Conservation (phyloP, 2,888 invertebrate species). For the Ochropleura leucogaster region DNA sequence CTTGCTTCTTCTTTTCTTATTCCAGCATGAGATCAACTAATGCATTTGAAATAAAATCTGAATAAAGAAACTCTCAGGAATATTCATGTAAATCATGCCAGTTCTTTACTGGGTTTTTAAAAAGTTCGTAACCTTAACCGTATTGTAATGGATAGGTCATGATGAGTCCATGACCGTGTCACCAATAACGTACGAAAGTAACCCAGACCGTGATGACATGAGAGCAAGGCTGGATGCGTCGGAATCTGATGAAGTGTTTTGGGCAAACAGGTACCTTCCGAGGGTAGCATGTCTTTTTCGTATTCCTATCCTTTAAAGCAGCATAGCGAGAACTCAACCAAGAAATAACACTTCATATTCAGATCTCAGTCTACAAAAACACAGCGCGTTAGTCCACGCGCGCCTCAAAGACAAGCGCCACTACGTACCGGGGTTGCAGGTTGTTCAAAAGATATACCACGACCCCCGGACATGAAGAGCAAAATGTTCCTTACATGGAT, state of each 20-base stretch:
- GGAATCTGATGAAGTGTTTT: neutral
- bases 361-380: no score
- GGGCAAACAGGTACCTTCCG: neutral
- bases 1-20: neutral
- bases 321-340: no score
- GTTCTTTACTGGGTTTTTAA: neutral
- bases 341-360: no score
- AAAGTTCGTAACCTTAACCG: neutral
- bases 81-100: neutral
- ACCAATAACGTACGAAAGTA: slow-evolving; percentile 1
- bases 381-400: no score
- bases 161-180: slow-evolving; percentile 14
- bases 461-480: no score
- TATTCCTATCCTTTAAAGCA: no score
- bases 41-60: neutral
- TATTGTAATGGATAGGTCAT: slow-evolving; percentile 2
- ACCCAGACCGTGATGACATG: slow-evolving; percentile 18
- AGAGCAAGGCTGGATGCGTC: neutral
- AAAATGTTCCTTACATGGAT: no score
- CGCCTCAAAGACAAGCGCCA: no score
- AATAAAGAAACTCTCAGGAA: neutral
- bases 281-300: neutral
- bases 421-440: no score
- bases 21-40: neutral
- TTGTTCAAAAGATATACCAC: no score